phyloP scores from a whole-genome alignment of 2,888 invertebrate genomes.

The Andrena dorsata region DNA sequence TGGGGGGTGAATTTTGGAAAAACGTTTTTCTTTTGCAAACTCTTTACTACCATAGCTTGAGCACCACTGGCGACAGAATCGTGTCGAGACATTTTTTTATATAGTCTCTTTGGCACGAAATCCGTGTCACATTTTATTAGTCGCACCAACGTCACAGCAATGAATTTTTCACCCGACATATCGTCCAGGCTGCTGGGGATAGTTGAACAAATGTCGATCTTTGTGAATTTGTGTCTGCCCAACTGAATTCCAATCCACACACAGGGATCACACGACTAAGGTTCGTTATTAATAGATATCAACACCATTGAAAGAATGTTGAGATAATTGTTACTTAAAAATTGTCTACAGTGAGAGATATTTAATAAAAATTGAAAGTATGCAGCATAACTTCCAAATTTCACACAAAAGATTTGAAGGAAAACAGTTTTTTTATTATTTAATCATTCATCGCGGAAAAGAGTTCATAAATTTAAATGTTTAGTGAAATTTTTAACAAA shows the following conservation, averaged over 20 bases:
- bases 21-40: too few species aligned
- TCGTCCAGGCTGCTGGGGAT: not conserved
- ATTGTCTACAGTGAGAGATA: too few species aligned
- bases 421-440: too few species aligned
- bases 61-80: slow-evolving; percentile 13
- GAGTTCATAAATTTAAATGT: too few species aligned
- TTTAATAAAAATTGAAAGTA: not conserved
- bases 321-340: too few species aligned
- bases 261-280: too few species aligned
- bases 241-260: too few species aligned
- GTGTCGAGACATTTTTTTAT: slow-evolving; percentile 54
- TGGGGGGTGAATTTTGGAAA: too few species aligned
- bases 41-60: not conserved
- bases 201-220: not conserved
- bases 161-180: slow-evolving; percentile 41
- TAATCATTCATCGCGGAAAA: too few species aligned
- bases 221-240: not conserved
- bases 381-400: too few species aligned
- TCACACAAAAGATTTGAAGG: too few species aligned
- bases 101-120: slow-evolving; percentile 62
- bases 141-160: slow-evolving; percentile 40
- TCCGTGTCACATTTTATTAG: slow-evolving; percentile 58
- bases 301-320: not conserved
- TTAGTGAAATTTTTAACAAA: too few species aligned
- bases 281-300: not conserved